Evolutionary conservation across 2,888 invertebrate species (phyloP).

Genomic region (Steinernema scapterisci): DNA sequence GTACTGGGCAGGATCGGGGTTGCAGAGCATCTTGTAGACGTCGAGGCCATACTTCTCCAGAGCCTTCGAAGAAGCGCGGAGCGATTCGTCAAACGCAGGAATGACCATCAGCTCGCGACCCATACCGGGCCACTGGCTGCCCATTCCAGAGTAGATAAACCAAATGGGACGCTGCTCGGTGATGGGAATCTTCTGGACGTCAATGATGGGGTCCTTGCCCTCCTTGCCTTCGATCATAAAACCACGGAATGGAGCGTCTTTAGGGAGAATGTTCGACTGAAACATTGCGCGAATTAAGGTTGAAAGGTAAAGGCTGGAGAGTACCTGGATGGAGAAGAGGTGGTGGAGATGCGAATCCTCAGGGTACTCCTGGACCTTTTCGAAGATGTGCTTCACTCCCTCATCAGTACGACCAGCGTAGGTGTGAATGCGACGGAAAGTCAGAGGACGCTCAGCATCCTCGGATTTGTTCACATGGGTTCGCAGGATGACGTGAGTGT

Average conservation of each 20-base stretch:
- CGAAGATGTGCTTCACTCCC: constrained; percentile 65
- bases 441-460: constrained; percentile 47
- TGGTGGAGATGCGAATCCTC: constrained; percentile 58
- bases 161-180: constrained; percentile 75
- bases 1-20: constrained; percentile 75
- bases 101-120: constrained; percentile 82
- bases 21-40: constrained; percentile 80
- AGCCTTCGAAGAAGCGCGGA: constrained; percentile 71
- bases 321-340: constrained; percentile 55
- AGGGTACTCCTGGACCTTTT: constrained; percentile 51
- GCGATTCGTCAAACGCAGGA: constrained; percentile 80
- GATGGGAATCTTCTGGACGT: constrained; percentile 63
- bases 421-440: constrained; percentile 58
- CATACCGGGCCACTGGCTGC: constrained; percentile 96
- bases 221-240: constrained; percentile 75
- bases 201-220: constrained; percentile 47
- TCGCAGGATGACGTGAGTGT: constrained; percentile 83
- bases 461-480: constrained; percentile 37
- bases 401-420: constrained; percentile 80
- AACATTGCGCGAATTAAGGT: constrained; percentile 21
- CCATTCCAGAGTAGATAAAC: constrained; percentile 97
- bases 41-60: constrained; percentile 82
- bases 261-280: constrained; percentile 74
- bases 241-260: constrained; percentile 77
- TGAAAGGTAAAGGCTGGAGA: background rate